phyloP scores from a whole-genome alignment of 2,888 invertebrate species.

The Catocala fraxini region DNA sequence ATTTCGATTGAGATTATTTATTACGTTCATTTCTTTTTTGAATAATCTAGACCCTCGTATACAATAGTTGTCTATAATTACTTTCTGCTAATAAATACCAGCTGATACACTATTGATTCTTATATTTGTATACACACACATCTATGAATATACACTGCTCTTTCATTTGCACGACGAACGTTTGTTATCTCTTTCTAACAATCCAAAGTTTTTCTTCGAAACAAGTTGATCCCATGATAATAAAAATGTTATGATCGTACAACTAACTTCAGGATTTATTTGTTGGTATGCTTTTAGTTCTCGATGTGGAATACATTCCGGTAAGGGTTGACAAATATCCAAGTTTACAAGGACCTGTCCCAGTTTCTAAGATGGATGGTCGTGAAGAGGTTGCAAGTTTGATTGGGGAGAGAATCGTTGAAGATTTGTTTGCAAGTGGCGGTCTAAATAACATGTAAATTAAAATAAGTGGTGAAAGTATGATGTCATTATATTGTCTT shows the following conservation, averaged over 20 bases:
- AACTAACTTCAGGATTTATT: slow-evolving; percentile 78
- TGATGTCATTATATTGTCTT: no score
- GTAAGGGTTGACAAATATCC: slow-evolving; percentile 35
- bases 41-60: no score
- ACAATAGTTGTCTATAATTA: no score
- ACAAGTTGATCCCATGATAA: slow-evolving; percentile 65
- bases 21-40: no score
- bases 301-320: slow-evolving; percentile 54
- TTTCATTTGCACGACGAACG: slow-evolving; percentile 15
- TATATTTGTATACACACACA: not conserved
- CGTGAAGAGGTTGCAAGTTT: not conserved
- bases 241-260: slow-evolving; percentile 82
- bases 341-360: slow-evolving; percentile 39
- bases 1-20: no score
- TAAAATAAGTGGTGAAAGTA: no score
- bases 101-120: no score
- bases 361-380: slow-evolving; percentile 17
- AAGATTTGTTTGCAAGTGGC: not conserved
- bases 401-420: not conserved
- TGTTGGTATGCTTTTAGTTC: slow-evolving; percentile 68
- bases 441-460: no score
- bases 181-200: slow-evolving; percentile 40
- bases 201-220: slow-evolving; percentile 55
- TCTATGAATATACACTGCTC: slow-evolving; percentile 30
- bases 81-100: no score